Evolutionary conservation across 2,797 vertebrate genomes (phyloP), one percentile per base, ranked within the genome.

Genomic region (Pseudochirops cupreus): DNA sequence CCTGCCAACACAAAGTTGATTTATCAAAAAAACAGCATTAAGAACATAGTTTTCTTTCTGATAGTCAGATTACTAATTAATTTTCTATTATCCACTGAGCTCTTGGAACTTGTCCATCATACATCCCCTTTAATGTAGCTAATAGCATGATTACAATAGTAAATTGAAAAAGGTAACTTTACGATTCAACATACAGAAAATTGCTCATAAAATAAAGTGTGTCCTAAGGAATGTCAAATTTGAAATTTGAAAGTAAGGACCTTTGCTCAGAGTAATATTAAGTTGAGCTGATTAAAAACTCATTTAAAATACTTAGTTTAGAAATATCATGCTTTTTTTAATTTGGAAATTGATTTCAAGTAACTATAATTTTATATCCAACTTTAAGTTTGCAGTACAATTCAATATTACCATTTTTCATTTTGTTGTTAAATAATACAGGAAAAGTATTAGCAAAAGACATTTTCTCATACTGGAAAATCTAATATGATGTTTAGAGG

Each of bases 1-100:
- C 91, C 1, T 87, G n/a, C 18, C 96, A 92, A 96, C 18, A 96
- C 26, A 96, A 97, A 50, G 74, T 95, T 95, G 96, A 0, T 74
- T 18, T 39, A 74, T 74, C 16, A 21, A 74, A 74, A 74, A 56
- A 56, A 39, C 67, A 74, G n/a, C 67, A 7, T 39, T 39, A 39
- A 96, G 93, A 97, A 95, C 21, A 91, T 16, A 92, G 91, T 11
- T 97, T 96, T 18, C 12, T 2, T 96, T 98, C 93, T 94, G 94
- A 97, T 96, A 56, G 0, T 0, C 50, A 97, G 82, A 95, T 92
- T 74, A 59, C 39, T 96, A 90, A 95, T 98, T 97, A 96, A 98
- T 97, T 98, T 98, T 0, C 54, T 95, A 92, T 97, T 97, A 96
- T 92, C 91, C 56, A 74, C 82, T 95, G 50, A 50, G 24, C 92